Conservation (phyloP, 2,888 invertebrate genomes). For the Agrochola litura region DNA sequence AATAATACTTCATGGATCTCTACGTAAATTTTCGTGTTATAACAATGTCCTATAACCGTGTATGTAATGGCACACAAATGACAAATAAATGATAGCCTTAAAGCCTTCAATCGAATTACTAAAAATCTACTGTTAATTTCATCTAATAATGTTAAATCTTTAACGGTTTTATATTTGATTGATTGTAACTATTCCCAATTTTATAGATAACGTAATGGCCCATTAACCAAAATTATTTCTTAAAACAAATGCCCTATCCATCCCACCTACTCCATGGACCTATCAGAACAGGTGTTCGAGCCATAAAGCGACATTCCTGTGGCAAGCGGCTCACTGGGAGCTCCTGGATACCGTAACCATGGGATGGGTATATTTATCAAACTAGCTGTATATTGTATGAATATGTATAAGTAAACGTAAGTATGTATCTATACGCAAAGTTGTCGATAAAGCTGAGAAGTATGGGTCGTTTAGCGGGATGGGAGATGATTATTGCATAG, state of each 20-base stretch:
- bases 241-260: conserved; percentile 35
- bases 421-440: not conserved
- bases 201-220: not conserved
- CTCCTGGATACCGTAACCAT: conserved; percentile 55
- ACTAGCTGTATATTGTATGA: conserved; percentile 39
- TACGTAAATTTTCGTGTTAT: not conserved
- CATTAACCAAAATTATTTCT: not conserved
- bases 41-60: not conserved
- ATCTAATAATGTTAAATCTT: too few relatives aligned
- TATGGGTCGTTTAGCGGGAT: not conserved
- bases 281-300: conserved; percentile 69
- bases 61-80: not conserved
- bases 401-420: not conserved
- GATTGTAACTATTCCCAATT: not conserved
- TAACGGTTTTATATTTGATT: not conserved
- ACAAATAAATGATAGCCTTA: not conserved
- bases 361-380: conserved; percentile 53
- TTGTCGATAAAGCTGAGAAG: not conserved
- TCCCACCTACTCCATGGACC: conserved; percentile 1
- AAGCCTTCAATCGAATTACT: too few relatives aligned
- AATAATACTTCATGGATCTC: not conserved
- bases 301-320: conserved; percentile 65
- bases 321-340: conserved; percentile 51
- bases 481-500: not conserved
- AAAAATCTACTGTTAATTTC: not conserved